A percentile compares a stretch with the other conserved stretches of the same genome.
Conservation (phyloP, 2,113 vertebrate genomes). For the Chrysemys picta region DNA sequence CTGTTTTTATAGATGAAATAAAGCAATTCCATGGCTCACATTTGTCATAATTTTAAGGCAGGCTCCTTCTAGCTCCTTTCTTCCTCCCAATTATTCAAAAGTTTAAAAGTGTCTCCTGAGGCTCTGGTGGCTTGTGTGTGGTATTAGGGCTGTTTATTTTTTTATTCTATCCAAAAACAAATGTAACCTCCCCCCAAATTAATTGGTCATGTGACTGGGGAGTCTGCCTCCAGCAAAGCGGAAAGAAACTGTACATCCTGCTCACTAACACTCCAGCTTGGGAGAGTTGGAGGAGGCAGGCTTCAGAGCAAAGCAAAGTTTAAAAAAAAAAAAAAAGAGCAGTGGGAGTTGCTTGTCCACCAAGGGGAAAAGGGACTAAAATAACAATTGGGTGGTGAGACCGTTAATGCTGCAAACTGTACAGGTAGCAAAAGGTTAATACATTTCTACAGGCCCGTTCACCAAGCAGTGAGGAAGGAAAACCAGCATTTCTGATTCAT, state of each 20-base stretch:
- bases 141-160: background rate
- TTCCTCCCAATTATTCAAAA: background rate
- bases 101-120: background rate
- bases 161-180: background rate
- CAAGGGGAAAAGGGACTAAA: background rate
- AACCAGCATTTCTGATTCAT: background rate
- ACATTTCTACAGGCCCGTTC: background rate
- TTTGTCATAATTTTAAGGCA: background rate
- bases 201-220: background rate
- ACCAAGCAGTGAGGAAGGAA: background rate
- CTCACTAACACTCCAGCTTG: background rate
- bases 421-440: background rate
- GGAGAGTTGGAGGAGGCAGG: background rate
- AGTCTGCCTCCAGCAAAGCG: background rate
- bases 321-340: background rate
- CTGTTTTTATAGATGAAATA: background rate
- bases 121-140: background rate
- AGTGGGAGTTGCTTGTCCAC: background rate
- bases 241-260: rapidly evolving
- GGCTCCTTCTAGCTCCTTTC: background rate
- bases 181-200: background rate
- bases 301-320: background rate
- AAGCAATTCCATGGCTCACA: background rate
- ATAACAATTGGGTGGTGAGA: background rate
- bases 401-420: background rate